Base-by-base conservation (phyloP, 2,113 vertebrate species). In the Mionectes macconnelli region DNA sequence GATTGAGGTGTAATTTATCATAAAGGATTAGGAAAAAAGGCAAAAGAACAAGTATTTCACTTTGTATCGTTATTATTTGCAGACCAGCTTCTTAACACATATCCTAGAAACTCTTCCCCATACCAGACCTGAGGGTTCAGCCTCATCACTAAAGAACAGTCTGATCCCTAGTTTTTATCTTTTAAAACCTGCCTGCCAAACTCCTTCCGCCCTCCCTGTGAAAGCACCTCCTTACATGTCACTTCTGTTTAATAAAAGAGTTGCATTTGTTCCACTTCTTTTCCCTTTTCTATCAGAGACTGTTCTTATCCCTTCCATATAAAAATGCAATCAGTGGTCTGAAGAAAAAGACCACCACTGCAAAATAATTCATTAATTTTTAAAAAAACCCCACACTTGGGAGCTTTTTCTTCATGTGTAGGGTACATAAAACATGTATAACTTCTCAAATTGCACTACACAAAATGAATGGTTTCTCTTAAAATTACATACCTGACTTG, bases 401-500 rank as follows among this genome's bases (percentile, higher is more conserved):
- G 10, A 9, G 27, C 11, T 55, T 84, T 74, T 53, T 30, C 42
- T 33, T 77, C 2, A 78, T 52, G 10, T 57, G 82, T 50, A 76
- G 14, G 10, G 31, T 30, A 68, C 16, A 9, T 30, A 30, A 9
- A 62, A 8, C 4, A 3, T 3, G n/a, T 21, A 5, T 18, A 86
- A 59, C 14, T 42, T 55, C 30, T n/a, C 28, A 8, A 66, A 28
- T 6, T 75, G n/a, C 10, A 53, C 57, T 14, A 31, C 5, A 78
- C 14, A 60, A 49, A 84, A 52, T 33, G 0, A 70, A 37, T 8
- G 12, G 9, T 8, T 69, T 59, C 56, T 28, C 56, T 75, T 42
- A 16, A 64, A 76, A 62, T 47, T 28, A 57, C 97, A 89, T 93
- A 98, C 98, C 9, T 1, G 87, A 85, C 50, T 90, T 96, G 57